Evolutionary conservation across 2,888 invertebrate species (phyloP).

Genomic region (Latrodectus elegans): DNA sequence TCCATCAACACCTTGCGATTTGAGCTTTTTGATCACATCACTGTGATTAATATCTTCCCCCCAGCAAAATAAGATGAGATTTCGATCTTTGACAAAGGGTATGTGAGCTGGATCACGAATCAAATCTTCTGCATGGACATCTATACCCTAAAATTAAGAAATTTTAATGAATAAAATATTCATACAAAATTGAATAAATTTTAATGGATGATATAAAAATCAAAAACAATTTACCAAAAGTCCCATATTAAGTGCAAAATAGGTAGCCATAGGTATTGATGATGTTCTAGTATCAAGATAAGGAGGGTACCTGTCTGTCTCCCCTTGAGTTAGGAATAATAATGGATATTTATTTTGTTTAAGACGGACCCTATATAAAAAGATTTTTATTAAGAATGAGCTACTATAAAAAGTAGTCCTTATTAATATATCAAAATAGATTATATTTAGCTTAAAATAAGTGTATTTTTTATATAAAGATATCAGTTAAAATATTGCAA

Average conservation of each 20-base stretch:
- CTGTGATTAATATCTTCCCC: conserved; percentile 96
- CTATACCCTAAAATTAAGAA: conserved; percentile 81
- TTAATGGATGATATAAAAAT: not conserved
- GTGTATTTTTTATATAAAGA: no score
- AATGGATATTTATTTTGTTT: conserved; percentile 99
- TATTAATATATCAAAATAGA: no score
- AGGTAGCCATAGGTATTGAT: conserved; percentile 86
- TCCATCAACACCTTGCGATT: conserved; percentile 92
- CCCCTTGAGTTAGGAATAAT: conserved; percentile 91
- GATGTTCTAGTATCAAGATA: conserved; percentile 90
- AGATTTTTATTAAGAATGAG: not conserved
- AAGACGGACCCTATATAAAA: conserved; percentile 80
- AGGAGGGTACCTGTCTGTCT: conserved; percentile 82
- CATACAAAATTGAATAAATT: not conserved
- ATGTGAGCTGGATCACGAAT: conserved; percentile 88
- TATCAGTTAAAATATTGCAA: no score
- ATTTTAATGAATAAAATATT: not conserved
- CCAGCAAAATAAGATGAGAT: conserved; percentile 95
- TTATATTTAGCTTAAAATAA: no score
- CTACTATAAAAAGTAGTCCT: no score
- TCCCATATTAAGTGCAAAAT: conserved; percentile 87
- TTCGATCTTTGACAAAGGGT: conserved; percentile 84
- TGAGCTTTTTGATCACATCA: conserved; percentile 87
- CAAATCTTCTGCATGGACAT: conserved; percentile 91
- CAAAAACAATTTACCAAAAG: conserved; percentile 79